Base-by-base conservation (phyloP, 2,797 vertebrate genomes). In the Nannoperca australis region DNA sequence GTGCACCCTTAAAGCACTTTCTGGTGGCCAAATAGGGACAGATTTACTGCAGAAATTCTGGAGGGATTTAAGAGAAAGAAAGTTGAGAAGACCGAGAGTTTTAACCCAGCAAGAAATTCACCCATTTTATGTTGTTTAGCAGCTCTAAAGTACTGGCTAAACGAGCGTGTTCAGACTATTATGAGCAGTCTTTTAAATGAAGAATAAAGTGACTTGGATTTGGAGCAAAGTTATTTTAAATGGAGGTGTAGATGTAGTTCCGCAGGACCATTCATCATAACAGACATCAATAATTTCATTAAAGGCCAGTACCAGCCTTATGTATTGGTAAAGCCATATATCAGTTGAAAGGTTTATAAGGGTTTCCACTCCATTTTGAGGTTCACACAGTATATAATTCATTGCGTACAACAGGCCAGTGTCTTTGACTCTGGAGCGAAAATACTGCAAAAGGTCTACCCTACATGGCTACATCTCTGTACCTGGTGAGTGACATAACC, bases 401-500 rank as follows among this genome's bases (percentile, higher is more conserved):
- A 53, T 40, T 53, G n/a, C 38, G 32, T 27, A 47, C 50, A 44
- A 27, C 24, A 47, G 14, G 51, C 55, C 40, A 8, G 1, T 49
- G 36, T n/a, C 22, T 30, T 20, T 65, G 45, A 50, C 5, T 47
- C 42, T 60, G 32, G n/a, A 32, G 1, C 1, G 8, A 36, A 47
- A 27, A 9, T 7, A 62, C 15, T 38, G 11, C 13, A 18, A 22
- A 20, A 50, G 34, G 8, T 55, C 53, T 55, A 15, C 36, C 42
- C 7, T 24, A 32, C 14, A 47, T 45, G 12, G 9, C 7, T 36
- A 11, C 4, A 32, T 38, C 38, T 72, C 30, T 67, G 47, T 88
- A 95, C 94, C 94, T 95, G 94, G 60, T 94, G 90, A 59, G 78
- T 87, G 86, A 94, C 83, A 51, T 95, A 95, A 76, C 73, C 72